Evolutionary conservation across 2,113 vertebrate species (phyloP), one percentile per base, ranked within the genome.

Genomic region (Peromyscus leucopus): DNA sequence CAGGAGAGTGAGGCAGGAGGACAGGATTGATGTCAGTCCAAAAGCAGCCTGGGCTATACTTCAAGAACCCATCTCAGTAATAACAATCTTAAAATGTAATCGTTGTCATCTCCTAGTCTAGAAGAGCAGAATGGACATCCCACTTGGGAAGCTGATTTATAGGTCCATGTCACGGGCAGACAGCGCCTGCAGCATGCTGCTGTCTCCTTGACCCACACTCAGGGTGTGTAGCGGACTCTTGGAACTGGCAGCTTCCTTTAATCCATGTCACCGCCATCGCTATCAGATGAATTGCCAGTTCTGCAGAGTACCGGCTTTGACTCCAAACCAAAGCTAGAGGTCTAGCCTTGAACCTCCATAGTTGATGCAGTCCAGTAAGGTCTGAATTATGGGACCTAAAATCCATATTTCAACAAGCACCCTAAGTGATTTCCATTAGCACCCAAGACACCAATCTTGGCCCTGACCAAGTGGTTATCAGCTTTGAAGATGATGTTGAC

Each of bases 171-270:
- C 19, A 26, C 80, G 67, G 71, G 21, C 78, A 59, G 24, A 1
- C 21, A 63, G 24, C 15, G 0, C 63, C 61, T 55, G 26, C 15
- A n/a, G 7, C 11, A 7, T 10, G 36, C 17, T 22, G 39, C 16
- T 28, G 0, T 19, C 63, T 31, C 6, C 87, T 59, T 75, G 13
- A 84, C 57, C 22, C 72, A 0, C 3, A 3, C 15, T 12, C 36
- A 2, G 0, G 4, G 12, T 2, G 36, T 42, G 0, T 2, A 19
- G 75, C 1, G 1, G 7, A 21, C 55, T 82, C 87, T 96, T n/a
- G 28, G 42, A 71, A 75, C 7, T 48, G 22, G n/a, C 80, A 79
- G 9, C 72, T 71, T 79, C 28, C 51, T 90, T 74, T n/a, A 79
- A 65, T n/a, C 46, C 24, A 80, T 21, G 42, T 63, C 28, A 46